Conservation (phyloP, 2,888 invertebrate species). For the Aphidius colemani region DNA sequence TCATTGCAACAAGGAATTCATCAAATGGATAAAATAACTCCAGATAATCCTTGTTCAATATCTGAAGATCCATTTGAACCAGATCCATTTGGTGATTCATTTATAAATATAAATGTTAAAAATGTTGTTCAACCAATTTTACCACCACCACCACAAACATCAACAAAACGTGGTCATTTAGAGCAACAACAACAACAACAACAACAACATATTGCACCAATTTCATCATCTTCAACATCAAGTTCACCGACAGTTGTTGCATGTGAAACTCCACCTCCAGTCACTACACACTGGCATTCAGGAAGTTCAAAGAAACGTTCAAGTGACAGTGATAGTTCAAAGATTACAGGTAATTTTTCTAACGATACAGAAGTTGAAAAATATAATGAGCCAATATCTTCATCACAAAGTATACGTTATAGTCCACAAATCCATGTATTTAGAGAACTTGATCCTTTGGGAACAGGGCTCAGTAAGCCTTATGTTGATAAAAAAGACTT, state of each 20-base stretch:
- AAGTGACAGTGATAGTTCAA: constrained; percentile 55
- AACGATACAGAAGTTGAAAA: constrained; percentile 33
- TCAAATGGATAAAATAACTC: constrained; percentile 85
- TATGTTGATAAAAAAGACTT: constrained; percentile 96
- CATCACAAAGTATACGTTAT: constrained; percentile 35
- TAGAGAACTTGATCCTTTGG: constrained; percentile 91
- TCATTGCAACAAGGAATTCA: constrained; percentile 85
- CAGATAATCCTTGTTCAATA: constrained; percentile 70
- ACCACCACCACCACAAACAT: constrained; percentile 52
- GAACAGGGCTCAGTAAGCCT: constrained; percentile 88
- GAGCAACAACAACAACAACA: constrained; percentile 55
- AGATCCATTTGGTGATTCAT: constrained; percentile 79
- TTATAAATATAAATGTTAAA: constrained; percentile 63
- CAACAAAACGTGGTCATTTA: constrained; percentile 52
- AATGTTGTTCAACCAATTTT: constrained; percentile 54
- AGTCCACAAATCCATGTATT: constrained; percentile 75
- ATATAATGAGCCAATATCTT: constrained; percentile 20
- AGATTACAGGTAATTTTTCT: constrained; percentile 44
- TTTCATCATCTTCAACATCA: constrained; percentile 47
- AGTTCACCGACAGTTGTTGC: constrained; percentile 48
- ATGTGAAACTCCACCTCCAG: constrained; percentile 50
- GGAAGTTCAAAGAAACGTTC: constrained; percentile 61
- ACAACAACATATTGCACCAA: constrained; percentile 35
- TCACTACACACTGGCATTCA: constrained; percentile 59
- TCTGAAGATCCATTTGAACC: constrained; percentile 62